Evolutionary conservation across 2,888 invertebrate genomes (phyloP), one percentile per base, ranked within the genome.

Genomic region (Neelides folsomi): DNA sequence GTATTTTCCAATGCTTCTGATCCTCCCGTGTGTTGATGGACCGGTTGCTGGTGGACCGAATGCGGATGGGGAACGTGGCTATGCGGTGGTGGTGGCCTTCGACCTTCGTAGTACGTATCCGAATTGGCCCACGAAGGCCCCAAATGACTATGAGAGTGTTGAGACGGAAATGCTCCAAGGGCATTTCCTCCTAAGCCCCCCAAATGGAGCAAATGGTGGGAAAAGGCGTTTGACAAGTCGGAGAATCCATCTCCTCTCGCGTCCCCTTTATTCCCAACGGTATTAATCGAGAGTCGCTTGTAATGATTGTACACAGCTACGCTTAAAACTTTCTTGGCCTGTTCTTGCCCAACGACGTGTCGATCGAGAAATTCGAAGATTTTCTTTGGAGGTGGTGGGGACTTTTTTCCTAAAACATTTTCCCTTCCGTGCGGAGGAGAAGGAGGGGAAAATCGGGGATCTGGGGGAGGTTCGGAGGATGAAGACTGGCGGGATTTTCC

Each of bases 221-320:
- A 58, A 53, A 64, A 57, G 49, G 62, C 57, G 49, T 62, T 59
- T 47, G 64, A 60, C 34, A 64, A 56, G 39, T 62, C 56, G 18
- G 57, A 59, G 49, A 64, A 58, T 49, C 64, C 62, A 47, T 63
- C 64, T 51, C 59, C 48, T 59, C 61, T 47, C 64, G 54, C 40
- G 56, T 58, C 19, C 16, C 52, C 51, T 13, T 67, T 68, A 68
- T 71, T 77, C 27, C 66, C 62, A 64, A 81, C 82, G 55, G 87
- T 77, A 73, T 95, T 95, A 72, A 95, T 92, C 71, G 87, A 88
- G 68, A 98, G 90, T 66, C 97, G 77, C 74, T 97, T 95, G 73
- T 97, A 98, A 71, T 98, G 98, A 74, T 97, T 95, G 75, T 98
- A 98, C 1, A 98, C 97, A 10, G 97, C 95, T 36, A 97, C 97